Percentiles rank a stretch among this genome's conserved stretches.
Evolutionary conservation across 2,888 invertebrate species (phyloP).

Genomic region (Argyresthia albistria): DNA sequence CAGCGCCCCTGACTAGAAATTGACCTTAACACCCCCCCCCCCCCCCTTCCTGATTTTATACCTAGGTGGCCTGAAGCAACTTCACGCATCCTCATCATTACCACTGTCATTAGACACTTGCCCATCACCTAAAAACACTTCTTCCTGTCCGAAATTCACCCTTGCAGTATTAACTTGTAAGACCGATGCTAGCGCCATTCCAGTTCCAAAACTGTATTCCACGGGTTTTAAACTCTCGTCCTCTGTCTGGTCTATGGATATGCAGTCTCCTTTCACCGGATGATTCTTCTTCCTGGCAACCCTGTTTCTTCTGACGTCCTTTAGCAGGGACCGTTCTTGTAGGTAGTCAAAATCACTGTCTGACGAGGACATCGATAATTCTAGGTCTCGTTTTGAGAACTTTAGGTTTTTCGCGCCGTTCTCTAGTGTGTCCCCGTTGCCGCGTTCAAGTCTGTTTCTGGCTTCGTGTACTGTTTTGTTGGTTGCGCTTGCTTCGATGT

Average conservation of each 20-base stretch:
- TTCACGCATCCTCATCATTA: slow-evolving; percentile 46
- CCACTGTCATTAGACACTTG: slow-evolving; percentile 64
- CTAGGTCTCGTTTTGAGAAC: slow-evolving; percentile 43
- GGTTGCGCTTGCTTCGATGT: slow-evolving; percentile 19
- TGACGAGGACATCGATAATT: slow-evolving; percentile 38
- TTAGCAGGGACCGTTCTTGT: slow-evolving; percentile 28
- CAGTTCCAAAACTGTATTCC: slow-evolving; percentile 60
- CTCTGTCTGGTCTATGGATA: slow-evolving; percentile 25
- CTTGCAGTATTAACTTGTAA: slow-evolving; percentile 38
- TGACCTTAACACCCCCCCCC: too few species aligned
- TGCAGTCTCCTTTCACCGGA: slow-evolving; percentile 19
- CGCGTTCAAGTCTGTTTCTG: neutral
- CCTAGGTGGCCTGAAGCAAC: too few species aligned
- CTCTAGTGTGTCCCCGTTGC: neutral
- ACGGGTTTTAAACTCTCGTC: slow-evolving; percentile 57
- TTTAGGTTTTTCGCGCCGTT: slow-evolving; percentile 16
- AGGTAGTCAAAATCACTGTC: slow-evolving; percentile 44
- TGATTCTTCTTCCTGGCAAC: slow-evolving; percentile 42
- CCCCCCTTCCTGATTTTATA: too few species aligned
- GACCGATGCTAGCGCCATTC: slow-evolving; percentile 62
- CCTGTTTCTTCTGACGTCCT: slow-evolving; percentile 44
- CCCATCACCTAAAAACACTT: slow-evolving; percentile 57
- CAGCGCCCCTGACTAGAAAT: too few species aligned
- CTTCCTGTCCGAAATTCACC: slow-evolving; percentile 38
- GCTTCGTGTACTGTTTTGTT: slow-evolving; percentile 12